Base-by-base conservation (phyloP, 2,113 vertebrate genomes). In the Typhlomys cinereus region DNA sequence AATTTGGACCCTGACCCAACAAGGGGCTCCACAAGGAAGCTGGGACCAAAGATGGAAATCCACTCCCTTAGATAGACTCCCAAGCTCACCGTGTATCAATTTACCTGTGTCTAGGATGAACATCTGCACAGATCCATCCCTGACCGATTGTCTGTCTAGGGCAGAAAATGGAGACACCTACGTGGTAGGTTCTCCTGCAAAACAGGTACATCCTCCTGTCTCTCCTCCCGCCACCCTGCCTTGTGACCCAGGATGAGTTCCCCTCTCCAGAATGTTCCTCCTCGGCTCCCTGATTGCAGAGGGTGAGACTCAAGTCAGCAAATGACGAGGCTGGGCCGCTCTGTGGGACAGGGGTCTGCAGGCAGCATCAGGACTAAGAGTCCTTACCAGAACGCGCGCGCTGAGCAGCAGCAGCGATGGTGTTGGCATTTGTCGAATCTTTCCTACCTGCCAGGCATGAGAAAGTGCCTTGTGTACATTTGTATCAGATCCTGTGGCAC, bases 341-440 rank as follows among this genome's bases (percentile, higher is more conserved):
- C 66, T 34, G 23, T 62, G 64, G 87, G 64, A 46, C 1, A 0
- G 18, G n/a, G 64, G 18, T 67, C 29, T 75, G 78, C 39, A 70
- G 59, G 64, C 4, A 8, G 69, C 7, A 0, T 23, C 70, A 2
- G 12, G 3, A 10, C 25, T 14, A 41, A 17, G 54, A 29, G 21
- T 14, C 23, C 27, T 39, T 62, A 41, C 36, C 34, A 21, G 66
- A 15, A 54, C 27, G 67, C n/a, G 79, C 59, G 25, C 64, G 11
- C 14, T 0, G 9, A 0, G 5, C 48, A 88, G 36, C 61, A 0
- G 1, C 23, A 1, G 41, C 23, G 36, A 39, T 25, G 34, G 62
- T 1, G 27, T 2, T 15, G 69, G 41, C 69, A 29, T 82, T 84
- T 83, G 54, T 29, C 69, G 59, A 69, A 4, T 48, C 71, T 44